phyloP scores from a whole-genome alignment of 2,797 vertebrate genomes.

The Catamblyrhynchus diadema region DNA sequence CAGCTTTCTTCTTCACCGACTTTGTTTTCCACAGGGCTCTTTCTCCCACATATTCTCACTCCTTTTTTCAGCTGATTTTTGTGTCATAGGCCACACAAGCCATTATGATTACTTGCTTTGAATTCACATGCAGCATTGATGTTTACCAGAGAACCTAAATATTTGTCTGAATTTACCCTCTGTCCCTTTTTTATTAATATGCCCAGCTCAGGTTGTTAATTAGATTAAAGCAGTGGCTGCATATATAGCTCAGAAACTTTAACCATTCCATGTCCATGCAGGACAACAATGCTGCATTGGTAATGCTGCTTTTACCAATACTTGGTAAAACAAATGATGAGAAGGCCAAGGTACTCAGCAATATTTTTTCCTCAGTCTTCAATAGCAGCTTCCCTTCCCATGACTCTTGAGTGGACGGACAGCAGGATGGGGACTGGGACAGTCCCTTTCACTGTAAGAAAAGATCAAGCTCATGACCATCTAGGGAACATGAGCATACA shows the following conservation, averaged over 20 bases:
- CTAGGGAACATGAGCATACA: neutral
- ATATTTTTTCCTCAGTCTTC: neutral
- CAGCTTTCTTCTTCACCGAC: neutral
- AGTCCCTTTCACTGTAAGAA: neutral
- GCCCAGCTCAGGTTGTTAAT: neutral
- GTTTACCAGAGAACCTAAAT: neutral
- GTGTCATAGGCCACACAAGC: neutral
- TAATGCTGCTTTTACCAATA: too few relatives aligned
- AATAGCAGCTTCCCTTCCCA: neutral
- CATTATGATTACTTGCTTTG: neutral
- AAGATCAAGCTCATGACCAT: neutral
- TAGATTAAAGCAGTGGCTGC: neutral
- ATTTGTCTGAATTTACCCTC: neutral
- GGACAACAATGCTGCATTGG: neutral
- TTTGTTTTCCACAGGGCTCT: neutral
- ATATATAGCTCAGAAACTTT: neutral
- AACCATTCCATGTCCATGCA: neutral
- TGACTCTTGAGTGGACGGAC: too few relatives aligned
- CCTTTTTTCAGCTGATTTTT: neutral
- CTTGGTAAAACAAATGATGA: neutral
- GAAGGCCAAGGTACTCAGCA: neutral
- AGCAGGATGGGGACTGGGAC: neutral
- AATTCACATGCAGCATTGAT: neutral
- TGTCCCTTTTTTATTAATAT: neutral
- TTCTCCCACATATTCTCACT: neutral